Conservation (phyloP, 2,888 invertebrate species). For the Podotricha telesiphe region DNA sequence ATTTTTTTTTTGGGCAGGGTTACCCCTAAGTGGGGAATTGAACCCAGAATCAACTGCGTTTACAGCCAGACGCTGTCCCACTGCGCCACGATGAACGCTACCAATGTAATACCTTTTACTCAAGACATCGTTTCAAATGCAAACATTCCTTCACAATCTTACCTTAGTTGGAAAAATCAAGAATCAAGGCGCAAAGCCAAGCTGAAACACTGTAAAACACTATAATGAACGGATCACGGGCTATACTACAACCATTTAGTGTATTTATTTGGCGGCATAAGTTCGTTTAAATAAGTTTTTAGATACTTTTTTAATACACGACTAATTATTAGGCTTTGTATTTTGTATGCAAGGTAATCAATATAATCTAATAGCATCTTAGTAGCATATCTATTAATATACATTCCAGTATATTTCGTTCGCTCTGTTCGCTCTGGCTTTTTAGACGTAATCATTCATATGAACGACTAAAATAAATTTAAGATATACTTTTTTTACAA, state of each 20-base stretch:
- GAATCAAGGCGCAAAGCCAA: constrained; percentile 20
- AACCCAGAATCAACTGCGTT: too few relatives aligned
- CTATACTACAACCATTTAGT: constrained; percentile 19
- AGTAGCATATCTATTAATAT: constrained; percentile 2
- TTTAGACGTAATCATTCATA: neutral
- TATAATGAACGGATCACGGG: constrained; percentile 26
- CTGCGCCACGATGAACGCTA: too few relatives aligned
- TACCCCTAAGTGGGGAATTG: too few relatives aligned
- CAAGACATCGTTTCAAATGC: constrained; percentile 7
- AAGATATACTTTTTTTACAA: constrained; percentile 4
- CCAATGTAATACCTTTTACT: constrained; percentile 5
- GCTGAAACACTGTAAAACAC: constrained; percentile 28
- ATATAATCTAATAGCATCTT: neutral
- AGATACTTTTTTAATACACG: constrained; percentile 24
- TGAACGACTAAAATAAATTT: neutral
- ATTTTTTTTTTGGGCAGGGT: too few relatives aligned
- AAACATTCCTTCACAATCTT: constrained; percentile 34
- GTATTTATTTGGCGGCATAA: constrained; percentile 25
- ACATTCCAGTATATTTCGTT: constrained; percentile 6
- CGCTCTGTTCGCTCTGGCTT: neutral
- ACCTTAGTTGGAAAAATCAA: constrained; percentile 30
- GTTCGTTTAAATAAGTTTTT: constrained; percentile 29
- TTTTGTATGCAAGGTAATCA: constrained; percentile 1
- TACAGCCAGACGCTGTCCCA: too few relatives aligned
- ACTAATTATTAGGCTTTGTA: neutral